Conservation (phyloP, 2,113 vertebrate genomes). For the Campylomormyrus numenius region DNA sequence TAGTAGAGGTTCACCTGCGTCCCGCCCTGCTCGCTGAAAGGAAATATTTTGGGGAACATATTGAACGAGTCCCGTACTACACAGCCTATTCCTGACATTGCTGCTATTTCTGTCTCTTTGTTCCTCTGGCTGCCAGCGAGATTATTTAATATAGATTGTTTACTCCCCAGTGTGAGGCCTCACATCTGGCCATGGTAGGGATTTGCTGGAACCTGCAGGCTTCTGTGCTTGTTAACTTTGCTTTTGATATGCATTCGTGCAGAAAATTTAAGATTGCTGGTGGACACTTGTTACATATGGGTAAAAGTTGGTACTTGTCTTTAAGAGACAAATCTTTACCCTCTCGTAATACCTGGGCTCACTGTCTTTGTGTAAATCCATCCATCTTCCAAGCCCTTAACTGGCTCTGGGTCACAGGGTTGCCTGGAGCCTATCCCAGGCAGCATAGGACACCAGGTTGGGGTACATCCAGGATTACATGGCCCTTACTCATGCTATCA, state of each 20-base stretch:
- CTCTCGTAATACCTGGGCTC: background rate
- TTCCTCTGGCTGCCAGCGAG: conserved; percentile 34
- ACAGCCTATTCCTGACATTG: conserved; percentile 35
- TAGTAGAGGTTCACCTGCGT: conserved; percentile 10
- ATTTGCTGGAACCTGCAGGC: background rate
- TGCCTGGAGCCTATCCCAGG: background rate
- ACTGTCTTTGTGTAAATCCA: background rate
- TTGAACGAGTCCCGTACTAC: conserved; percentile 15
- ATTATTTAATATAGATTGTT: conserved; percentile 44
- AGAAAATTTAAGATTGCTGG: background rate
- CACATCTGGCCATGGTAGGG: background rate
- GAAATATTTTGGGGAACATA: conserved; percentile 20
- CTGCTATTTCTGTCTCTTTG: conserved; percentile 49
- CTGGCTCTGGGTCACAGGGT: background rate
- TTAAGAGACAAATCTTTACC: background rate
- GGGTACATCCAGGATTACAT: background rate
- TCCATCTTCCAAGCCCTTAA: background rate
- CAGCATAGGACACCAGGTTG: background rate
- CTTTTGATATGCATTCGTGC: background rate
- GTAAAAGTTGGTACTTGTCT: background rate
- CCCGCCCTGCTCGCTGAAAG: conserved; percentile 31
- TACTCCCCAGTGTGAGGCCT: conserved; percentile 16
- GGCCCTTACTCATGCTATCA: background rate
- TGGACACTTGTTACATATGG: background rate
- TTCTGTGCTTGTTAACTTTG: background rate